Conservation (phyloP, 2,888 invertebrate genomes). For the Cotesia congregata region DNA sequence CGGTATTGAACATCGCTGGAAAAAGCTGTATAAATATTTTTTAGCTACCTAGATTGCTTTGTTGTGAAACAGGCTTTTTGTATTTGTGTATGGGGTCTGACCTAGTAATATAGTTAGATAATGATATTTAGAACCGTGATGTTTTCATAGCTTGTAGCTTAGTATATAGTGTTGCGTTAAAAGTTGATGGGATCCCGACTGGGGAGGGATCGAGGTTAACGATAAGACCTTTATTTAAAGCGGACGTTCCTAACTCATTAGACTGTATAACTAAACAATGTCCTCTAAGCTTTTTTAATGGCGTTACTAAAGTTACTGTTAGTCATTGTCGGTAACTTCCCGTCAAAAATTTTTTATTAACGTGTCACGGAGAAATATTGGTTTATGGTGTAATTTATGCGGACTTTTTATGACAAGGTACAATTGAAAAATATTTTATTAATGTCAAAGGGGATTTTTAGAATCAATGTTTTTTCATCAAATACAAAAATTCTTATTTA, state of each 20-base stretch:
- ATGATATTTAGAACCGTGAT: conserved; percentile 39
- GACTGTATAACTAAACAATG: background rate
- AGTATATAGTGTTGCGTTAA: conserved; percentile 39
- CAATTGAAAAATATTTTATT: no score
- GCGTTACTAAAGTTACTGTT: no score
- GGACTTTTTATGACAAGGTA: no score
- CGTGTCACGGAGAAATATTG: no score
- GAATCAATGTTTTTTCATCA: no score
- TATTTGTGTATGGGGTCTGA: conserved; percentile 35
- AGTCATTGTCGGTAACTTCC: no score
- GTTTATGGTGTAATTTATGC: no score
- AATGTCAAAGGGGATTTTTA: no score
- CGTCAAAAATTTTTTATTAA: no score
- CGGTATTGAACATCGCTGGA: conserved; percentile 3
- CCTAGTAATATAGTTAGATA: conserved; percentile 59
- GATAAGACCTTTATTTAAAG: conserved; percentile 56
- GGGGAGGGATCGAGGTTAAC: conserved; percentile 60
- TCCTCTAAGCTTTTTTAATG: background rate
- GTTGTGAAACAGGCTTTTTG: background rate
- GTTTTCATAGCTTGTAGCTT: background rate
- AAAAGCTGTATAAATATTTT: background rate
- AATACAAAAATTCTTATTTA: no score
- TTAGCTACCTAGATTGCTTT: background rate
- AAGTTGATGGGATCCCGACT: conserved; percentile 50
- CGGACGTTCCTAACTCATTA: conserved; percentile 12